Evolutionary conservation across 2,797 vertebrate genomes (phyloP).

Genomic region (Oreortyx pictus): DNA sequence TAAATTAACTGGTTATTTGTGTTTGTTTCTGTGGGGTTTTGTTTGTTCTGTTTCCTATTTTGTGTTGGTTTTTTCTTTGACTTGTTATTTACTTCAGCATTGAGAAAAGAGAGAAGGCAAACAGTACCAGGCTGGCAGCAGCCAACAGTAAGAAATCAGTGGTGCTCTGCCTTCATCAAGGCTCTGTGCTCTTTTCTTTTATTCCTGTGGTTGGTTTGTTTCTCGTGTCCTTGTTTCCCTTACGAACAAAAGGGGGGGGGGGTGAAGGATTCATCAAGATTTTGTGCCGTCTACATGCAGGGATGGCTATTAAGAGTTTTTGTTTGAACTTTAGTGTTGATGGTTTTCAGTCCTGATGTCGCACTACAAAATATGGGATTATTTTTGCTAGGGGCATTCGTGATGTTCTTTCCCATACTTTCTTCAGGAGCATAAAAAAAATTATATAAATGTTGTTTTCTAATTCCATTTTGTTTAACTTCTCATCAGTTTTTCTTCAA

Average conservation of each 20-base stretch:
- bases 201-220: background rate
- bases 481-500: background rate
- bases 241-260: no score
- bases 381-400: background rate
- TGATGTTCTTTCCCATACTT: fast-evolving
- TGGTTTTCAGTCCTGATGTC: background rate
- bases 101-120: background rate
- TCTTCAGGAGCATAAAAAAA: background rate
- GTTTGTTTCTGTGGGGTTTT: background rate
- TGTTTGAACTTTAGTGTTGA: background rate
- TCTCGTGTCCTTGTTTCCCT: fast-evolving
- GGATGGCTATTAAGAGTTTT: background rate
- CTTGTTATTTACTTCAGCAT: no score
- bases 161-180: background rate
- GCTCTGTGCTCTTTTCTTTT: background rate
- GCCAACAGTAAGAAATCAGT: background rate
- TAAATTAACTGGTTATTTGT: background rate
- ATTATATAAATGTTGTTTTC: fast-evolving
- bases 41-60: background rate
- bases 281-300: no score
- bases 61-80: no score
- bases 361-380: background rate
- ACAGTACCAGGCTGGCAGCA: background rate
- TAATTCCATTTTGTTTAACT: background rate
- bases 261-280: background rate